These are phyloP conservation scores for Apotomis betuletana DNA, from an alignment of 2,888 invertebrate genomes.

Conservation along the genomic window DNA sequence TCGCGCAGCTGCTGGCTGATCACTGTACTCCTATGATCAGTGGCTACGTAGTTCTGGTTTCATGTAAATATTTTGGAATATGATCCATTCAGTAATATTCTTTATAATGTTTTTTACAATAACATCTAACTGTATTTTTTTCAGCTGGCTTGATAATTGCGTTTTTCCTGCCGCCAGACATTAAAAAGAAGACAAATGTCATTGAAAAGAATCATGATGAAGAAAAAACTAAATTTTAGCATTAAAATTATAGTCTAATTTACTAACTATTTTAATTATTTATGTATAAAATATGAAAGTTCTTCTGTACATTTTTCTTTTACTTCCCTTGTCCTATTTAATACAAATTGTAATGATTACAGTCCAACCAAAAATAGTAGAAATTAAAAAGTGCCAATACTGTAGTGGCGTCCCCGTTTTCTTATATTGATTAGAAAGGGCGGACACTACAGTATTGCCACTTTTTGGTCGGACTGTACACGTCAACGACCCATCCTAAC, in stretches of 20 bases:
- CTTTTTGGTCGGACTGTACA: too few relatives aligned
- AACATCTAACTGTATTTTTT: constrained; percentile 47
- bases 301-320: too few relatives aligned
- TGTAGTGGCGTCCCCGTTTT: too few relatives aligned
- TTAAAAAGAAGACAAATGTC: constrained; percentile 35
- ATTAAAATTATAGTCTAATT: background rate
- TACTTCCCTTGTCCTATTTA: too few relatives aligned
- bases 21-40: constrained; percentile 65
- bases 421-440: too few relatives aligned
- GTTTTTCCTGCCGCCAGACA: constrained; percentile 61
- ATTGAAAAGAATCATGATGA: constrained; percentile 4
- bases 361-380: too few relatives aligned
- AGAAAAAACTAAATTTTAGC: constrained; percentile 23
- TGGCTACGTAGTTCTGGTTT: constrained; percentile 62
- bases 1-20: constrained; percentile 60
- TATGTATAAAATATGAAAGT: too few relatives aligned
- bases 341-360: too few relatives aligned
- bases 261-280: background rate
- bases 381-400: too few relatives aligned
- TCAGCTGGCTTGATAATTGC: constrained; percentile 66
- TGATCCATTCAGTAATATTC: background rate
- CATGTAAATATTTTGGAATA: constrained; percentile 52
- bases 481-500: too few relatives aligned
- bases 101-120: background rate
- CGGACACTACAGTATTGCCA: too few relatives aligned